These are phyloP conservation scores for Cantharis flavilabris DNA, from an alignment of 2,888 invertebrate species.

Conservation along the genomic window DNA sequence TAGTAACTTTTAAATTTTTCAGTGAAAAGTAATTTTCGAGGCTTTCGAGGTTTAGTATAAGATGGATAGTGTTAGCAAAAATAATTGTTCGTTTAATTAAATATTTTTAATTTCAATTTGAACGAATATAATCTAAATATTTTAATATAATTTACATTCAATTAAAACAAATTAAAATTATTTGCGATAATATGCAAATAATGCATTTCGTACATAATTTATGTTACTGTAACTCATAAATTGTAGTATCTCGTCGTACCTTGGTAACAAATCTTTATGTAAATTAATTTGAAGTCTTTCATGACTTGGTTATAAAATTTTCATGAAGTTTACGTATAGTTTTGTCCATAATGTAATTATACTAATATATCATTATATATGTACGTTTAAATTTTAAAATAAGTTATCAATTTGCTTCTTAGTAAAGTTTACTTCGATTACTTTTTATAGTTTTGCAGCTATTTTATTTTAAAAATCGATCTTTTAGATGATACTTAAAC, in stretches of 20 bases:
- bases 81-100: background rate
- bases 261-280: background rate
- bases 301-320: background rate
- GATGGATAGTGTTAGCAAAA: background rate
- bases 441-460: background rate
- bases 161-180: background rate
- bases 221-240: background rate
- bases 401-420: background rate
- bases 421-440: background rate
- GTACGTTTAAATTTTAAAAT: background rate
- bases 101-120: background rate
- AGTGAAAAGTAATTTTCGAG: background rate
- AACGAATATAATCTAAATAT: background rate
- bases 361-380: background rate
- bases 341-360: background rate
- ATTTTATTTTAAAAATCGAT: too few relatives aligned
- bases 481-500: background rate
- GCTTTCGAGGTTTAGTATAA: background rate
- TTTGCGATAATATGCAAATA: background rate
- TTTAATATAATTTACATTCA: background rate
- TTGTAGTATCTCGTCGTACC: background rate
- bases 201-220: background rate
- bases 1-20: background rate
- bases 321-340: background rate
- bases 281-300: background rate